Evolutionary conservation across 1,140 invertebrate species (phyloP).

Genomic region (Phenacoccus solenopsis): DNA sequence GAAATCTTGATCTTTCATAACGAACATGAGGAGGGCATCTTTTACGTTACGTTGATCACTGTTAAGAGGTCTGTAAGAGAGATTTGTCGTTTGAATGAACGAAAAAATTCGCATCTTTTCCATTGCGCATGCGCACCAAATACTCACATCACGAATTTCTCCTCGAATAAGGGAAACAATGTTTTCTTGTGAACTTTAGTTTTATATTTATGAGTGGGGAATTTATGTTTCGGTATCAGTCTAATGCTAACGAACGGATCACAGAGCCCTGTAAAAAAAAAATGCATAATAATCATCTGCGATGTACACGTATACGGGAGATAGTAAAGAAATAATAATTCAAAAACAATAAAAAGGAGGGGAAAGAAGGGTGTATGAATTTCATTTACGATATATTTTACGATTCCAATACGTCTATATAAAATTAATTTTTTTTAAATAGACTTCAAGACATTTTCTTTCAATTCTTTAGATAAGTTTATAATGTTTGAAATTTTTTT

Average conservation of each 20-base stretch:
- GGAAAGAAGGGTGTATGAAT: no score
- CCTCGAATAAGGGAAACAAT: constrained; percentile 85
- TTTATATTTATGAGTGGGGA: constrained; percentile 55
- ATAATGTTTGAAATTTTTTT: no score
- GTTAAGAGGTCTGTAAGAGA: constrained; percentile 52
- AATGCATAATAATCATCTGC: no score
- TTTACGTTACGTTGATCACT: constrained; percentile 52
- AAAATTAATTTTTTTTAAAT: no score
- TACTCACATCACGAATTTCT: constrained; percentile 83
- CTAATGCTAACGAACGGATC: constrained; percentile 85
- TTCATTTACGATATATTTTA: no score
- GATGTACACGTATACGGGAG: no score
- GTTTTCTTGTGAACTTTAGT: constrained; percentile 87
- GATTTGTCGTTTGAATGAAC: constrained; percentile 22
- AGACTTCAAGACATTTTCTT: no score
- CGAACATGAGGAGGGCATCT: constrained; percentile 70
- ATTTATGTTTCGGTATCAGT: constrained; percentile 72
- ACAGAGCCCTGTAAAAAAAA: constrained; percentile 47
- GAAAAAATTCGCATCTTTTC: neutral
- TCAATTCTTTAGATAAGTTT: no score
- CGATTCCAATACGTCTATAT: no score
- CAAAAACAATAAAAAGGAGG: no score
- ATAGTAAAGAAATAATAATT: no score
- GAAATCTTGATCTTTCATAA: constrained; percentile 91
- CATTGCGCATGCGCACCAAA: neutral